Conservation (phyloP, 2,888 invertebrate genomes). For the Sturmia bella region DNA sequence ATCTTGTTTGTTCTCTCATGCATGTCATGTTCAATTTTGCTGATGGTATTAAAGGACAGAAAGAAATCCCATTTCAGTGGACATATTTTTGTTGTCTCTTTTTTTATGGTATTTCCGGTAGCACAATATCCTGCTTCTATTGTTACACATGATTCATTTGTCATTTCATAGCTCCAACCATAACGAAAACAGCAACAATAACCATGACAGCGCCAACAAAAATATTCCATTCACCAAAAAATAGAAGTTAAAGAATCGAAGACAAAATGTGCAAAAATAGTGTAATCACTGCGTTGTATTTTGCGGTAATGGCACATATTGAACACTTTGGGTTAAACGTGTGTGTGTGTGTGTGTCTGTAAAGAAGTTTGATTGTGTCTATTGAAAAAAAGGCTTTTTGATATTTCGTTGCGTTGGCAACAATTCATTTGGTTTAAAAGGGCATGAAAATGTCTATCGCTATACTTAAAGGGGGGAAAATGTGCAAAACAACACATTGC, state of each 20-base stretch:
- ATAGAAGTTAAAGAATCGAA: background rate
- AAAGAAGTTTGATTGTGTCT: conserved; percentile 7
- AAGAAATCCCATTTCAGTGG: conserved; percentile 49
- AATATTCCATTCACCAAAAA: background rate
- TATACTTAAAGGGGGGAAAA: no score
- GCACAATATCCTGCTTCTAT: conserved; percentile 60
- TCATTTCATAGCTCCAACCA: conserved; percentile 56
- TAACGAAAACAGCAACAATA: conserved; percentile 28
- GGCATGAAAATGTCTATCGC: background rate
- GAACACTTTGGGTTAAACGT: conserved; percentile 16
- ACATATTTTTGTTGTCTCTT: conserved; percentile 14
- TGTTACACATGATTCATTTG: conserved; percentile 63
- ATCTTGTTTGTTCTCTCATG: conserved; percentile 19
- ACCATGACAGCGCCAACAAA: conserved; percentile 18
- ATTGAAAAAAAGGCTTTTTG: conserved; percentile 22
- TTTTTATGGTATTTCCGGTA: conserved; percentile 35
- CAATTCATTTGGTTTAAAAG: background rate
- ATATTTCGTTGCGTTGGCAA: background rate
- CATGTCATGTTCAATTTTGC: conserved; percentile 52
- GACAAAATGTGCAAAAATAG: conserved; percentile 17
- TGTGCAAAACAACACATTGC: no score
- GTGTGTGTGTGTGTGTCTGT: background rate
- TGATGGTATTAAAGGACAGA: conserved; percentile 48
- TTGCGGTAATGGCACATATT: conserved; percentile 50
- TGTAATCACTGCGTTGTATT: conserved; percentile 49